Percentiles rank a stretch among this genome's conserved stretches.
These are phyloP conservation scores for Ameiurus melas DNA, from an alignment of 2,113 vertebrate species.

Conservation along the genomic window DNA sequence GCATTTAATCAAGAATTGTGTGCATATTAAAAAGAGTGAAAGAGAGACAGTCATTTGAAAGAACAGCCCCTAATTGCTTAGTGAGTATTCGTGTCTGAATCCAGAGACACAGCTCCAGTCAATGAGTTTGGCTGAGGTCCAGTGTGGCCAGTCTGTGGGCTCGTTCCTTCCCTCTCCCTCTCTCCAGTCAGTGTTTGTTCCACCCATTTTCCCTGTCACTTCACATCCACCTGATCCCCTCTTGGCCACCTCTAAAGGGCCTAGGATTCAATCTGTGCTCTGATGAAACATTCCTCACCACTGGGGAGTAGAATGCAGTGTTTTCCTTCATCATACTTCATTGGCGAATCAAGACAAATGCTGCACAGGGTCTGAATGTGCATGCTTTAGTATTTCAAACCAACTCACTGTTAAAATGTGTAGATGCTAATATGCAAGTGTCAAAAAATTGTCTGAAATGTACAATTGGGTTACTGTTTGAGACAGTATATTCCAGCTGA, in stretches of 20 bases:
- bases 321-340: slow-evolving; percentile 24
- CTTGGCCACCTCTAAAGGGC: slow-evolving; percentile 24
- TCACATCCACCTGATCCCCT: slow-evolving; percentile 57
- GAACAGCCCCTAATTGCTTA: slow-evolving; percentile 25
- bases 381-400: neutral
- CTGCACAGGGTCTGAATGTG: slow-evolving; percentile 5
- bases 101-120: slow-evolving; percentile 1
- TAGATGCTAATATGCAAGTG: neutral
- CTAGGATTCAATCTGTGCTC: slow-evolving; percentile 38
- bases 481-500: neutral
- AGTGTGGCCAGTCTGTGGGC: slow-evolving; percentile 34
- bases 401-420: neutral
- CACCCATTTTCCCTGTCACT: slow-evolving; percentile 52
- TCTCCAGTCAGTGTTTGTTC: slow-evolving; percentile 40
- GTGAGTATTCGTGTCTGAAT: neutral
- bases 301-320: slow-evolving; percentile 2
- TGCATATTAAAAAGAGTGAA: neutral
- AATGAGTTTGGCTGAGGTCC: slow-evolving; percentile 39
- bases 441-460: neutral
- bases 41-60: slow-evolving; percentile 18
- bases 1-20: neutral
- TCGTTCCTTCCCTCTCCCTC: slow-evolving; percentile 27
- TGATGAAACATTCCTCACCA: slow-evolving; percentile 32
- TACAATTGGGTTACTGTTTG: neutral
- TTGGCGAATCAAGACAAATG: neutral